Base-by-base conservation (phyloP, 2,797 vertebrate genomes). In the Mormyrus hasselquistii region DNA sequence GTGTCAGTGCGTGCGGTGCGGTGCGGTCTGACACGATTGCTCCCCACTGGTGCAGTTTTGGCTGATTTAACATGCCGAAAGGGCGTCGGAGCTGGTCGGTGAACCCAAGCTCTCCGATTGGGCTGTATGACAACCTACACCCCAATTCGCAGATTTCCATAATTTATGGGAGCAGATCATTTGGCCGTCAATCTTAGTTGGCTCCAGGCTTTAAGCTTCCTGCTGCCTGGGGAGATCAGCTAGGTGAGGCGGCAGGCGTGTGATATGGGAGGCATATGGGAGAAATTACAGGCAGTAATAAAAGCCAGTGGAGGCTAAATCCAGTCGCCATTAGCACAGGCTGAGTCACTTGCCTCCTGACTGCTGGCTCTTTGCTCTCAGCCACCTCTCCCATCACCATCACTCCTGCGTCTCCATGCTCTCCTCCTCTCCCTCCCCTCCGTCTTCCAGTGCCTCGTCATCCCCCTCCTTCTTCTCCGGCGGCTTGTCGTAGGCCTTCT, bases 341-440 rank as follows among this genome's bases (percentile, higher is more conserved):
- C 5, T 16, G 73, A 1, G 14, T 8, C 29, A 19, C 85, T 29
- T 25, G 57, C 86, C 69, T 88, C 73, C 69, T 82, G 34, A 0
- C 62, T 82, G 49, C 19, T 84, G 53, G 38, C n/a, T 65, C 34
- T 6, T 16, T 41, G 19, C 3, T 59, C 53, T 3, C 16, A 4
- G 47, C 8, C 34, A 44, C 29, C 16, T 25, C 4, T 19, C 29
- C 19, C 59, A 41, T 89, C 49, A 19, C 87, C 41, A 0, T 98
- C 94, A 99, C 89, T 99, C 98, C 92, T 99, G 98, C 0, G 98
- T 99, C 94, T 99, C 98, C 98, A 99, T 99, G 94, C 95, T 98
- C 89, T 99, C 98, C 3, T 99, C 98, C 55, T 99, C 98, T 53
- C 96, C 98, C 0, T 97, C 98, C 0, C 95, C 96, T 0, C 97